Conservation (phyloP, 2,113 vertebrate genomes). For the Turnix velox region DNA sequence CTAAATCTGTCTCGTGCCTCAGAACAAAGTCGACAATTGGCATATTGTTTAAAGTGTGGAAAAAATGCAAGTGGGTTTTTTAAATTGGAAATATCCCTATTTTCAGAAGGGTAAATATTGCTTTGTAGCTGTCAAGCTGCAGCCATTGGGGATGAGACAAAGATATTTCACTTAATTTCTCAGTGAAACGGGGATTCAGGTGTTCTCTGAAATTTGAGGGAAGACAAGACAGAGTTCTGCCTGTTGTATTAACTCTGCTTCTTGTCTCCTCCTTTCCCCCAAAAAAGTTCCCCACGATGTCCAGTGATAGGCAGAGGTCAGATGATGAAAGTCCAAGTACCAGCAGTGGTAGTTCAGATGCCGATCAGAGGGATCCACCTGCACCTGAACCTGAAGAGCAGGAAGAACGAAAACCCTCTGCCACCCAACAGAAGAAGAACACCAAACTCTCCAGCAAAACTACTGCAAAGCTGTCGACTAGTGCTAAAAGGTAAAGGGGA, state of each 20-base stretch:
- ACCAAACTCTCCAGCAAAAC: constrained; percentile 92
- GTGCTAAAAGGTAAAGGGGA: constrained; percentile 85
- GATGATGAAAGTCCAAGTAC: constrained; percentile 92
- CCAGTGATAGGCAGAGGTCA: constrained; percentile 89
- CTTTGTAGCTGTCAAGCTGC: constrained; percentile 35
- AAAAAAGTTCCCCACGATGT: constrained; percentile 79
- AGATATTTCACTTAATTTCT: background rate
- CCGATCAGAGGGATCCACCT: constrained; percentile 86
- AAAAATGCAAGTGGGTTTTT: constrained; percentile 71
- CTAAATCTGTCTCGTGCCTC: constrained; percentile 69
- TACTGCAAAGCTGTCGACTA: constrained; percentile 89
- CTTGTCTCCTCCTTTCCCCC: background rate
- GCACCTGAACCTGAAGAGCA: constrained; percentile 86
- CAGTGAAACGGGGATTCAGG: background rate
- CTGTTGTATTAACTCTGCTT: constrained; percentile 12
- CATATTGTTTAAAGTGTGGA: constrained; percentile 72
- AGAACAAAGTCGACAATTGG: constrained; percentile 77
- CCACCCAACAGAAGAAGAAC: constrained; percentile 88
- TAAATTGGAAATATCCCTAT: constrained; percentile 59
- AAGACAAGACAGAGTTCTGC: background rate
- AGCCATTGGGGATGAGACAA: background rate
- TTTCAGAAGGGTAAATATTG: constrained; percentile 31
- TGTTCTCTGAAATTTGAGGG: background rate
- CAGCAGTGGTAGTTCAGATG: constrained; percentile 91
- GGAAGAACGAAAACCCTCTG: constrained; percentile 86